phyloP scores from a whole-genome alignment of 92 coral and sea anemone genomes.

The Epizoanthus ramosus region DNA sequence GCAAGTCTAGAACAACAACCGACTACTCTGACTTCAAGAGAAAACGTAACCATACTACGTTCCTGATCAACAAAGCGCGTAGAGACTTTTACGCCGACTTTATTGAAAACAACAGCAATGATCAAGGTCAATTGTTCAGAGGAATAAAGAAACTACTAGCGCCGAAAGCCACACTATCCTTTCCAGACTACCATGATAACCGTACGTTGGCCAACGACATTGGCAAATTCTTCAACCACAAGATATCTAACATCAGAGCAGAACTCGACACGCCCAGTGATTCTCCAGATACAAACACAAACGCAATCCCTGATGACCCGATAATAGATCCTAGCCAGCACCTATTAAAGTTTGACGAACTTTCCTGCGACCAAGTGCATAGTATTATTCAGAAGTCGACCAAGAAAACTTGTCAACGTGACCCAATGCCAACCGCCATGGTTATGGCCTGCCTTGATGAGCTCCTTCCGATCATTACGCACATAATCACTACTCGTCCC shows the following conservation, averaged over 20 bases:
- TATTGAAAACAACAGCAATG: conserved; percentile 29
- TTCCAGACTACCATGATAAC: conserved; percentile 45
- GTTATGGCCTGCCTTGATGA: conserved; percentile 54
- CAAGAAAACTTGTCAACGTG: conserved; percentile 56
- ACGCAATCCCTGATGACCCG: conserved; percentile 24
- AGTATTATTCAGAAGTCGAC: conserved; percentile 48
- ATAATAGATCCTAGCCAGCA: conserved; percentile 15
- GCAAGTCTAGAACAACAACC: too few relatives aligned
- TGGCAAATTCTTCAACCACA: conserved; percentile 52
- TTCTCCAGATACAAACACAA: background rate
- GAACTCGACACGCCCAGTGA: conserved; percentile 34
- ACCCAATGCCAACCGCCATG: conserved; percentile 55
- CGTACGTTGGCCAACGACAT: conserved; percentile 55
- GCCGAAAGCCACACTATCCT: conserved; percentile 40
- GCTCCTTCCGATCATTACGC: conserved; percentile 43
- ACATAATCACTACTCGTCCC: conserved; percentile 49
- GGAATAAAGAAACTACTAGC: conserved; percentile 52
- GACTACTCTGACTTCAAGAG: too few relatives aligned
- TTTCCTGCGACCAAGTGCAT: conserved; percentile 37
- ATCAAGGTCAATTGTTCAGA: conserved; percentile 59
- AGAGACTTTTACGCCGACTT: conserved; percentile 42
- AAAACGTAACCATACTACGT: conserved; percentile 36
- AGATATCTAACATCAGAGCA: conserved; percentile 43
- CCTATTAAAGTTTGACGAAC: too few relatives aligned
- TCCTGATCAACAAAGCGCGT: conserved; percentile 43